A percentile compares a stretch with the other conserved stretches of the same genome.
Conservation (phyloP, 2,797 vertebrate genomes). For the Leptodactylus fallax region DNA sequence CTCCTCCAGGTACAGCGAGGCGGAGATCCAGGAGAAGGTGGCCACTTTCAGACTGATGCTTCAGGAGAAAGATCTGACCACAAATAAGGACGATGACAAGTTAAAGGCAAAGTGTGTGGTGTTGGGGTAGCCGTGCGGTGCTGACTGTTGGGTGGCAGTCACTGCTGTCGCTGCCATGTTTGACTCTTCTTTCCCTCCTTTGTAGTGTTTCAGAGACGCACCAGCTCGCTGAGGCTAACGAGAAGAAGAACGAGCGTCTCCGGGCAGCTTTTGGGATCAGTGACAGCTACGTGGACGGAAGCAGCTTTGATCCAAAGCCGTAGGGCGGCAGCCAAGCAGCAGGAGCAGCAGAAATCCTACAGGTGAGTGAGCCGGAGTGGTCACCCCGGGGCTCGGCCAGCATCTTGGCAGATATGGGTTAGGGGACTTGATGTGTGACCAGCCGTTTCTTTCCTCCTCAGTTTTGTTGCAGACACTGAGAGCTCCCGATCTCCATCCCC, state of each 20-base stretch:
- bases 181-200: background rate
- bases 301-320: slow-evolving; percentile 90
- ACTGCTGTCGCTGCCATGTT: background rate
- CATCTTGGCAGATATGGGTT: too few relatives aligned
- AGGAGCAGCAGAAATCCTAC: slow-evolving; percentile 76
- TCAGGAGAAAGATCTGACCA: slow-evolving; percentile 86
- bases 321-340: slow-evolving; percentile 82
- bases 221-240: slow-evolving; percentile 89
- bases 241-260: slow-evolving; percentile 91
- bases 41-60: slow-evolving; percentile 93
- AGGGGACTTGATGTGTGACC: too few relatives aligned
- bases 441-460: slow-evolving; percentile 23
- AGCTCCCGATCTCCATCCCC: slow-evolving; percentile 80
- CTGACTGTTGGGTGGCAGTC: too few relatives aligned
- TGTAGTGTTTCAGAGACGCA: slow-evolving; percentile 88
- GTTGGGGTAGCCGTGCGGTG: background rate
- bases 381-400: too few relatives aligned
- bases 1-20: slow-evolving; percentile 82
- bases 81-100: slow-evolving; percentile 73
- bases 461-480: slow-evolving; percentile 82
- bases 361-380: slow-evolving; percentile 65
- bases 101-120: slow-evolving; percentile 80
- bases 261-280: slow-evolving; percentile 89
- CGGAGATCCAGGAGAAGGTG: slow-evolving; percentile 93
- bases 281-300: slow-evolving; percentile 89